Percentiles rank a stretch among this genome's conserved stretches.
These are phyloP conservation scores for Drosophila malerkotliana DNA, from an alignment of 1,140 invertebrate species.

Conservation along the genomic window DNA sequence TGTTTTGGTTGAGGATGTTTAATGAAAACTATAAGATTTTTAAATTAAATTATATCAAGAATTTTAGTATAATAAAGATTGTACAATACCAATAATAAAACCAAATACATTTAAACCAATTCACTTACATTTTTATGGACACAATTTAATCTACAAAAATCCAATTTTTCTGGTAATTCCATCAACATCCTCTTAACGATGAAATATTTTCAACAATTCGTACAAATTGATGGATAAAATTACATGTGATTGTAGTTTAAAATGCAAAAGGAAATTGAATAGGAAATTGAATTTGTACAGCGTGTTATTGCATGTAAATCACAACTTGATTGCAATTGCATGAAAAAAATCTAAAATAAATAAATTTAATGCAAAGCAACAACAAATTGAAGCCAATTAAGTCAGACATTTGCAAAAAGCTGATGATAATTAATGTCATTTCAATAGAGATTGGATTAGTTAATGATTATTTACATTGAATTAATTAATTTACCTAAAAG, in stretches of 20 bases:
- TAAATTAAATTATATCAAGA: too few species aligned
- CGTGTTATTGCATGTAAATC: conserved; percentile 35
- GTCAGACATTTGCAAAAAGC: background rate
- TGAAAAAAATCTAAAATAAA: background rate
- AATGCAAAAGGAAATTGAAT: conserved; percentile 30
- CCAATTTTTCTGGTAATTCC: background rate
- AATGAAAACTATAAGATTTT: background rate
- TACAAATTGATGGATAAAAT: conserved; percentile 9
- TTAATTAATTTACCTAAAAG: background rate
- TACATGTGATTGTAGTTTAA: conserved; percentile 26
- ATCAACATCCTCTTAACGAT: background rate
- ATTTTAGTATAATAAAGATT: too few species aligned
- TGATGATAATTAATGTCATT: background rate
- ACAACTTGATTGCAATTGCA: conserved; percentile 17
- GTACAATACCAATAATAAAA: too few species aligned
- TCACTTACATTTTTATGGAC: too few species aligned
- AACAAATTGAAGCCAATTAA: background rate
- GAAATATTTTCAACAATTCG: conserved; percentile 8
- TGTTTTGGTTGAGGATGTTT: background rate
- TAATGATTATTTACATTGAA: background rate
- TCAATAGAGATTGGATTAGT: background rate
- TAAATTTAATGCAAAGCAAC: background rate
- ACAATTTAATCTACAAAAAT: background rate
- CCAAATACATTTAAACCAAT: background rate
- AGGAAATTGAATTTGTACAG: conserved; percentile 41